Evolutionary conservation across 2,888 invertebrate species (phyloP), one percentile per base, ranked within the genome.

Genomic region (Pristionchus maxplancki): DNA sequence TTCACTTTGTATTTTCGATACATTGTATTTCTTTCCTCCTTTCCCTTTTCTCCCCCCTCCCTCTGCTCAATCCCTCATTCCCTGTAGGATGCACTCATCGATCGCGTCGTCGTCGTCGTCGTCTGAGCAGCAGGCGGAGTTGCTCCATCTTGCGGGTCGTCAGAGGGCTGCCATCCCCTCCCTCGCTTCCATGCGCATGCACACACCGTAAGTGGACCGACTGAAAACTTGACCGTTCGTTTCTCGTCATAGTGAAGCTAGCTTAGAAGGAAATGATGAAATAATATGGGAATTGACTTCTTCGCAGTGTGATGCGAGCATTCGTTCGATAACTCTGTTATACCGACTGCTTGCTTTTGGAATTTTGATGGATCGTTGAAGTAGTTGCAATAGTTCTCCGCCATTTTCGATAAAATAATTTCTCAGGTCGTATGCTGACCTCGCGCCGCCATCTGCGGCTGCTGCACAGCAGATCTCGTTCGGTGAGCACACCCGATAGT

Each of bases 101-200:
- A n/a, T 48, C 40, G 78, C 78, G 37, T 71, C 71, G 71, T 71
- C 28, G 62, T 44, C 44, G 13, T 24, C 37, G 8, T 78, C 48
- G 24, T 78, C 78, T 44, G 78, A 78, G 78, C 78, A 44, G 48
- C 78, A 44, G 44, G 4, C 13, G 44, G 13, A 44, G 78, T 11
- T 15, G 78, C 44, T 48, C 17, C 78, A 48, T 20, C 28, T 28
- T n/a, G 44, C 44, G 13, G 44, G 28, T 24, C 40, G 74, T n/a
- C 37, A 31, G 13, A 37, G 9, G 3, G 6, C 44, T n/a, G 78
- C 78, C 78, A 44, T 78, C 13, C 78, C 78, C 6, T 78, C 78
- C n/a, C 78, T 78, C 78, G 44, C 78, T 11, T 44, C 44, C n/a
- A 34, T 78, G 11, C 78, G 78, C 78, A 78, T 78, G 78, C 78